Evolutionary conservation across 2,113 vertebrate genomes (phyloP), one percentile per base, ranked within the genome.

Genomic region (Cebidichthys violaceus): DNA sequence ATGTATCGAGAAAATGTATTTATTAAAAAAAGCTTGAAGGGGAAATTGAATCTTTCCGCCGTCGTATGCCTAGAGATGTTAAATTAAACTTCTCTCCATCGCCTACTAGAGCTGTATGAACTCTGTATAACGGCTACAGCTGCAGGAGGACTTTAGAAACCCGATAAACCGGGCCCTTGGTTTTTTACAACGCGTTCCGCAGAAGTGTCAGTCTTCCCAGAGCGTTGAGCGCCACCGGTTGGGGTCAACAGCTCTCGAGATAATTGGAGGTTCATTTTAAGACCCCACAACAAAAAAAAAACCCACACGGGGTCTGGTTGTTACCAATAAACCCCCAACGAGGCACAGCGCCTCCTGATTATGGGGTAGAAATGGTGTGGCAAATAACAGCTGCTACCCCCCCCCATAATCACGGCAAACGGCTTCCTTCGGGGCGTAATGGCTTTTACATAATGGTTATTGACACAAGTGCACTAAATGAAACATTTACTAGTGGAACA

Each of bases 31-130:
- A 52, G n/a, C 61, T 39, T 5, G 37, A 41, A 54, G 65, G 65
- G 64, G 60, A 71, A 81, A 83, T 78, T 68, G 45, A 75, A 83
- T 78, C 64, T 75, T 73, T 65, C 50, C 29, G 31, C n/a, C 43
- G 31, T 62, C 52, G 43, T 24, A 8, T 37, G 47, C 33, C 50
- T 39, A 52, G 41, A 29, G 41, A 80, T 41, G 68, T 55, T 77
- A 55, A 70, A 74, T 80, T 47, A 69, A 82, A 84, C 50, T 37
- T 81, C 37, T 24, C 29, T 47, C 59, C 6, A 27, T 60, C 24
- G 7, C 55, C 37, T 59, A 24, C 33, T 3, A 5, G 15, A 1
- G 67, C 55, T n/a, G 45, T 35, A 43, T 72, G 43, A 68, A 85
- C 69, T 10, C 9, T 22, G 7, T 3, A 3, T 65, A n/a, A 65